Conservation (phyloP, 1,140 invertebrate species). For the Cephus cinctus region DNA sequence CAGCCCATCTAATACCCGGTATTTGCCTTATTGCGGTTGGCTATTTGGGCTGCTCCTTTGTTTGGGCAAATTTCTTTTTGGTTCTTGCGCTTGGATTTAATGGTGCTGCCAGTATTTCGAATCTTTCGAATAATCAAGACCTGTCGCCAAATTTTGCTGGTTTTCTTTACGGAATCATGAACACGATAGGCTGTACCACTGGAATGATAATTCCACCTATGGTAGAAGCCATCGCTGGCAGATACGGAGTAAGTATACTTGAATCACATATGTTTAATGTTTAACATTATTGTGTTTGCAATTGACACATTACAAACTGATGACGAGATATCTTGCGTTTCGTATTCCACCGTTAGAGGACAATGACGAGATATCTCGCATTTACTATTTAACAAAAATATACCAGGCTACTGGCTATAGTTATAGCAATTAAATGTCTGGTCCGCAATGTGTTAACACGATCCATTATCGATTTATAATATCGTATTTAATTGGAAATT, state of each 20-base stretch:
- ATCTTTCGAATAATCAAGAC: conserved; percentile 80
- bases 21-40: conserved; percentile 64
- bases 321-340: no score
- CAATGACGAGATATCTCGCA: no score
- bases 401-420: no score
- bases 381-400: no score
- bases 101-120: conserved; percentile 77
- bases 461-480: no score
- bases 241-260: conserved; percentile 37
- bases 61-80: conserved; percentile 64
- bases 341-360: no score
- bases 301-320: no score
- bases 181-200: conserved; percentile 64
- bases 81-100: conserved; percentile 76
- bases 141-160: conserved; percentile 78
- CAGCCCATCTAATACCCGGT: conserved; percentile 71
- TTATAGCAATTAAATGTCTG: no score
- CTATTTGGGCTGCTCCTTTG: conserved; percentile 64
- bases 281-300: no score
- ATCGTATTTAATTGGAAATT: no score
- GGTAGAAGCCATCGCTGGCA: conserved; percentile 37
- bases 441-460: no score
- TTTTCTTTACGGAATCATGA: conserved; percentile 71
- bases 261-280: not conserved
- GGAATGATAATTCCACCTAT: conserved; percentile 65